phyloP scores from a whole-genome alignment of 2,113 vertebrate species.

The Calonectris borealis region DNA sequence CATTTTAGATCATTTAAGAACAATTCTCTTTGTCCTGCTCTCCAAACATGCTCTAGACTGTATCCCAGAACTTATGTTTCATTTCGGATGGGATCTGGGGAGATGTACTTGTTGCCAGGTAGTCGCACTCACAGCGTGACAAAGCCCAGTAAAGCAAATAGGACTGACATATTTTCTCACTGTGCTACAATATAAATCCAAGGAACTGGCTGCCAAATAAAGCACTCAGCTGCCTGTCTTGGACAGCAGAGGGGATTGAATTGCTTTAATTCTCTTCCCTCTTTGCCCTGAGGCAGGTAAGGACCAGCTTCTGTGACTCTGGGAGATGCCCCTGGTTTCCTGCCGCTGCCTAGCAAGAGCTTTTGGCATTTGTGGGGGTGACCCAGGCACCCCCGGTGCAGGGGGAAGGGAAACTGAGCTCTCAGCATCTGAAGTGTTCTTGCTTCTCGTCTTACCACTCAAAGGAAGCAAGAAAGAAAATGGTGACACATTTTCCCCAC shows the following conservation, averaged over 20 bases:
- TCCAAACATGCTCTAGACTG: not conserved
- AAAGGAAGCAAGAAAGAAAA: slow-evolving; percentile 39
- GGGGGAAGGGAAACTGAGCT: not conserved
- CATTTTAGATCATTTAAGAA: not conserved
- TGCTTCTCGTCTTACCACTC: slow-evolving; percentile 38
- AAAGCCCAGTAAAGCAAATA: not conserved
- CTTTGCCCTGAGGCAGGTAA: not conserved
- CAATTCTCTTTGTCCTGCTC: not conserved
- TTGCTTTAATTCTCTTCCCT: not conserved
- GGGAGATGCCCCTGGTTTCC: not conserved
- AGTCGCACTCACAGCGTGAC: accelerated
- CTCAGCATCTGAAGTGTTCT: not conserved
- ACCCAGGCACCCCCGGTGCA: not conserved
- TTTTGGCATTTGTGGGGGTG: slow-evolving; percentile 3
- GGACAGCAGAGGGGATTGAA: not conserved
- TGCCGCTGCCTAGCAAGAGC: not conserved
- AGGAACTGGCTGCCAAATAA: not conserved
- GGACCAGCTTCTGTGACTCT: not conserved
- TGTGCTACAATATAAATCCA: not conserved
- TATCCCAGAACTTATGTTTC: not conserved
- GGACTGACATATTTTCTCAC: not conserved
- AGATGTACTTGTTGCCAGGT: not conserved
- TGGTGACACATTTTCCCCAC: slow-evolving; percentile 12
- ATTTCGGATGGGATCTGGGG: not conserved
- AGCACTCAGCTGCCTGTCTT: not conserved